Evolutionary conservation across 2,797 vertebrate species (phyloP).

Genomic region (Calcarius lapponicus): DNA sequence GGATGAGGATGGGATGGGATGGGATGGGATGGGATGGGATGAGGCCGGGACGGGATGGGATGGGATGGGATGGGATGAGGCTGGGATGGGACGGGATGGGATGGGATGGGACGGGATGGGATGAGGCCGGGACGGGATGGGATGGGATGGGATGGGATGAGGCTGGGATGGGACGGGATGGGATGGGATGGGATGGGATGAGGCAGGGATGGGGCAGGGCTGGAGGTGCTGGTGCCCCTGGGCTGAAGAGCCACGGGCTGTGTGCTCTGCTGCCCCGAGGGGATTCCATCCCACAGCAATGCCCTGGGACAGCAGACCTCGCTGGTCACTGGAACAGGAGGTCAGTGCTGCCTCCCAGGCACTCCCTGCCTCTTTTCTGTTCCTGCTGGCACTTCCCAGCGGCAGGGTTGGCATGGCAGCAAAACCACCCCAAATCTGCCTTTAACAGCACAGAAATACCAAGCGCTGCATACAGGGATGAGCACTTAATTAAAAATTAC

Average conservation of each 20-base stretch:
- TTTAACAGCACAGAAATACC: neutral
- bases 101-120: too few species aligned
- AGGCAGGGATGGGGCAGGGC: too few species aligned
- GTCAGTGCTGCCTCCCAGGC: neutral
- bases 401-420: neutral
- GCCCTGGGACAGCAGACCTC: rapidly evolving
- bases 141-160: too few species aligned
- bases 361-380: rapidly evolving
- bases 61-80: too few species aligned
- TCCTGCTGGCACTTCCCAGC: neutral
- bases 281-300: rapidly evolving
- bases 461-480: neutral
- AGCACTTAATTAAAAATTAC: neutral
- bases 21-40: too few species aligned
- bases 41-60: too few species aligned
- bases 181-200: too few species aligned
- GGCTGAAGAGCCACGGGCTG: neutral
- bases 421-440: neutral
- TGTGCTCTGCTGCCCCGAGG: neutral
- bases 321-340: rapidly evolving
- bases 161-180: too few species aligned
- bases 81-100: too few species aligned
- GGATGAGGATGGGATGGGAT: too few species aligned
- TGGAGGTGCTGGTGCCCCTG: too few species aligned
- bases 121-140: too few species aligned